phyloP scores from a whole-genome alignment of 2,888 invertebrate species.

The Mantis religiosa region DNA sequence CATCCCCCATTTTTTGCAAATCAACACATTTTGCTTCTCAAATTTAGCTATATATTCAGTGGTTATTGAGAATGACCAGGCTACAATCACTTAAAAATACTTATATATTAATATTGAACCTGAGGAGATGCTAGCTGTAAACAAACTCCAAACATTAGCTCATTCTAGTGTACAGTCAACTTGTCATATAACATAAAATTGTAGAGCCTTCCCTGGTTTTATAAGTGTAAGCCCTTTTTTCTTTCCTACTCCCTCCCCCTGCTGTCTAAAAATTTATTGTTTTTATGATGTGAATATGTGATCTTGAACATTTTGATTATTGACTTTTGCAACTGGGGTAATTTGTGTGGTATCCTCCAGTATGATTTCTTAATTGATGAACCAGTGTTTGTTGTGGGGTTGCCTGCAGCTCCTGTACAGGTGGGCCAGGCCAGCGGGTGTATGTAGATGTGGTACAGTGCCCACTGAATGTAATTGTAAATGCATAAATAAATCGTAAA shows the following conservation, averaged over 20 bases:
- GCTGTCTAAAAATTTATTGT: conserved; percentile 1
- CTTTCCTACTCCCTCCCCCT: neutral
- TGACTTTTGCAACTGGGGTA: neutral
- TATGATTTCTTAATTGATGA: conserved; percentile 14
- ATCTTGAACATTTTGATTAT: conserved; percentile 9
- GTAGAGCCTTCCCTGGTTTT: conserved; percentile 12
- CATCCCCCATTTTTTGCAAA: conserved; percentile 4
- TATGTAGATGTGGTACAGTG: conserved; percentile 25
- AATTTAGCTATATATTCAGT: conserved; percentile 13
- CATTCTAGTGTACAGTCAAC: conserved; percentile 23
- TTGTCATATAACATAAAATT: conserved; percentile 14
- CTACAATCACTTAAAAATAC: conserved; percentile 5
- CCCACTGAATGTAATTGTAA: conserved; percentile 31
- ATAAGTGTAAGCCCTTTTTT: conserved; percentile 13
- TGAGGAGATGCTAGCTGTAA: conserved; percentile 9
- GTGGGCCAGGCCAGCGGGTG: neutral
- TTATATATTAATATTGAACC: conserved; percentile 4
- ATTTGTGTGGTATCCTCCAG: neutral
- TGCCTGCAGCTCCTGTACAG: conserved; percentile 20
- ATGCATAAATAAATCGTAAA: conserved; percentile 31
- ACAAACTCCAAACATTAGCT: conserved; percentile 19
- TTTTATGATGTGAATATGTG: conserved; percentile 22
- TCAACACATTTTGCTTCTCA: neutral
- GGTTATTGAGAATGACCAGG: neutral
- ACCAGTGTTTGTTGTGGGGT: conserved; percentile 7